Evolutionary conservation across 2,797 vertebrate genomes (phyloP).

Genomic region (Diplodus puntazzo): DNA sequence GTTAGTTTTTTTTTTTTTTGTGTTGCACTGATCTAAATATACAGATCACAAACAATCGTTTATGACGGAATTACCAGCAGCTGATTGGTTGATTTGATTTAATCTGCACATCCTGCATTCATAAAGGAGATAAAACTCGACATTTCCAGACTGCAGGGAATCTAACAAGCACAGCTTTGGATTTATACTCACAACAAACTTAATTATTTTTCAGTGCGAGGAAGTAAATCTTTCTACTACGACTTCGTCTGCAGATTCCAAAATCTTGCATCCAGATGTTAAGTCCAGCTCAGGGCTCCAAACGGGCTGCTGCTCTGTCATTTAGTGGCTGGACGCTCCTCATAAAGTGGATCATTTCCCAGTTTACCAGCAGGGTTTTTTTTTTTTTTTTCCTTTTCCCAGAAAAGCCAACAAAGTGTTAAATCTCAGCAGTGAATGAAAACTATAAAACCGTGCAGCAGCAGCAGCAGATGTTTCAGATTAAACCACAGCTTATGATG

Average conservation of each 20-base stretch:
- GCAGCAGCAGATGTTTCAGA: slow-evolving; percentile 49
- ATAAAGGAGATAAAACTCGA: slow-evolving; percentile 13
- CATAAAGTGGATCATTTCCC: slow-evolving; percentile 12
- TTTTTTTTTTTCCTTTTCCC: slow-evolving; percentile 3
- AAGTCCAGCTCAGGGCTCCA: slow-evolving; percentile 24
- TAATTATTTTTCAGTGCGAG: background rate
- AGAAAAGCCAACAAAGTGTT: slow-evolving; percentile 27
- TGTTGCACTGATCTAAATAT: slow-evolving; percentile 13
- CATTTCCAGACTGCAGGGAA: slow-evolving; percentile 31
- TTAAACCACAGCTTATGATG: slow-evolving; percentile 30
- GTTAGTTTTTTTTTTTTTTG: slow-evolving; percentile 10
- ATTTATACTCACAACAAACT: slow-evolving; percentile 36
- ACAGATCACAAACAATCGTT: background rate
- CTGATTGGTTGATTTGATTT: slow-evolving; percentile 22
- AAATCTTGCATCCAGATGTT: slow-evolving; percentile 34
- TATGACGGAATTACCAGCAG: slow-evolving; percentile 15
- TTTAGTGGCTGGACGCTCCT: slow-evolving; percentile 20
- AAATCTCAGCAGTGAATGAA: slow-evolving; percentile 25
- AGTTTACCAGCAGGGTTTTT: slow-evolving; percentile 32
- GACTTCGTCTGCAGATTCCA: slow-evolving; percentile 8
- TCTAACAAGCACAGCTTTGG: slow-evolving; percentile 50
- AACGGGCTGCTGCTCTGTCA: slow-evolving; percentile 45
- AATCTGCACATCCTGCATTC: slow-evolving; percentile 9
- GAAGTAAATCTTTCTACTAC: slow-evolving; percentile 5
- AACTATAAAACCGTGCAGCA: slow-evolving; percentile 16